These are phyloP conservation scores for Lethrus apterus DNA, from an alignment of 1,140 invertebrate genomes.

Conservation along the genomic window DNA sequence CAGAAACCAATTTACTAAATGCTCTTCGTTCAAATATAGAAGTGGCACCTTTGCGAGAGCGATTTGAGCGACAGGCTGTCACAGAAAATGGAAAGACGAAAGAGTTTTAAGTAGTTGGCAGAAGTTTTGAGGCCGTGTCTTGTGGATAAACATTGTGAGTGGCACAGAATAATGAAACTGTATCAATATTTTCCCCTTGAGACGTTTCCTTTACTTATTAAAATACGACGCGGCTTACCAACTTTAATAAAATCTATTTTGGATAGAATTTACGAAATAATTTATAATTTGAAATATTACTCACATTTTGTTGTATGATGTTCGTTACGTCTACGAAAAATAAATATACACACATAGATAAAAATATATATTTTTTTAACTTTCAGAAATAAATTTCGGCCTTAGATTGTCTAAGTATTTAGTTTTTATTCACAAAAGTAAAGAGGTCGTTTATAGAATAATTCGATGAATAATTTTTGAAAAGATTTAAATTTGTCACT, in stretches of 20 bases:
- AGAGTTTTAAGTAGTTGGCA: slow-evolving; percentile 41
- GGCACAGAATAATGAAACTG: slow-evolving; percentile 29
- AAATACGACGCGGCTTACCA: slow-evolving; percentile 10
- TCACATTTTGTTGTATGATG: no score
- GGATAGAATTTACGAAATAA: slow-evolving; percentile 9
- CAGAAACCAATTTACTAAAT: slow-evolving; percentile 12
- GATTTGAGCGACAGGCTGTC: slow-evolving; percentile 40
- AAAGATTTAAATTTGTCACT: no score
- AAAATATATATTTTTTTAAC: no score
- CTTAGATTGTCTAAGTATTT: no score
- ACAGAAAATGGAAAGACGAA: slow-evolving; percentile 39
- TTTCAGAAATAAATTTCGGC: no score
- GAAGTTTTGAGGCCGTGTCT: slow-evolving; percentile 34
- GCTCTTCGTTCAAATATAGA: background rate
- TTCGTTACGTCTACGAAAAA: no score
- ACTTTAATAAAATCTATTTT: slow-evolving; percentile 11
- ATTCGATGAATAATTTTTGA: no score
- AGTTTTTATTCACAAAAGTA: no score
- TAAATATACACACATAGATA: no score
- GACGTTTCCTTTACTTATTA: slow-evolving; percentile 14
- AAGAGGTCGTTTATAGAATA: no score
- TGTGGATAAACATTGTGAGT: slow-evolving; percentile 34
- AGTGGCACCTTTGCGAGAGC: slow-evolving; percentile 1
- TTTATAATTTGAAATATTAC: no score
- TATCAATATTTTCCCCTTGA: slow-evolving; percentile 20